Base-by-base conservation (phyloP, 2,797 vertebrate species). In the Vipera ursinii region DNA sequence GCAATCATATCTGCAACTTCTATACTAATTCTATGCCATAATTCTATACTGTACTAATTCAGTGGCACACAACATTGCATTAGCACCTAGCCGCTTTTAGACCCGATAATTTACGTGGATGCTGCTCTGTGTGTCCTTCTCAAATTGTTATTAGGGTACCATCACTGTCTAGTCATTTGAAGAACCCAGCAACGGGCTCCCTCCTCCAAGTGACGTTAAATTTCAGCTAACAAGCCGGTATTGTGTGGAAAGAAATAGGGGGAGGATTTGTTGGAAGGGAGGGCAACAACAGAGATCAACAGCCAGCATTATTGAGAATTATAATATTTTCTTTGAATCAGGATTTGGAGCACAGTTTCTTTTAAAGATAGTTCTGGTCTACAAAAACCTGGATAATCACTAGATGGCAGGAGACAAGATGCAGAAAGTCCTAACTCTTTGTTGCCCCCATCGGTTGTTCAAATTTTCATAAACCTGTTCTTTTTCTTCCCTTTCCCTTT, bases 21-120 rank as follows among this genome's bases (percentile, higher is more conserved):
- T 73, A 60, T 38, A 10, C 88, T 93, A 93, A 91, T 89, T 60
- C 53, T n/a, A 86, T 24, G 10, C 24, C 59, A 60, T 93, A 93
- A 91, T 89, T 87, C 60, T 32, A 73, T 17, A n/a, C 61, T 13
- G 4, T 65, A 65, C 61, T 13, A n/a, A 65, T n/a, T 87, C 55
- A 89, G 51, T 24, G 59, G n/a, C 44, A 44, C 28, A 60, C 28
- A 87, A 87, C 14, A 24, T 38, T 73, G 28, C 44, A 91, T 48
- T 85, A 89, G 90, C 59, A 91, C 2, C 48, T 73, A 22, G 28
- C 20, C 57, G 15, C 61, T 89, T 91, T 57, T n/a, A 86, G 28
- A 89, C 22, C n/a, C 59, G 69, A 28, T 87, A 90, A 93, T 63
- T 17, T 10, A 88, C 63, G 86, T 1, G 61, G 69, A 56, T 44